Evolutionary conservation across 1,140 invertebrate species (phyloP), one percentile per base, ranked within the genome.

Genomic region (Diploscapter pachys): DNA sequence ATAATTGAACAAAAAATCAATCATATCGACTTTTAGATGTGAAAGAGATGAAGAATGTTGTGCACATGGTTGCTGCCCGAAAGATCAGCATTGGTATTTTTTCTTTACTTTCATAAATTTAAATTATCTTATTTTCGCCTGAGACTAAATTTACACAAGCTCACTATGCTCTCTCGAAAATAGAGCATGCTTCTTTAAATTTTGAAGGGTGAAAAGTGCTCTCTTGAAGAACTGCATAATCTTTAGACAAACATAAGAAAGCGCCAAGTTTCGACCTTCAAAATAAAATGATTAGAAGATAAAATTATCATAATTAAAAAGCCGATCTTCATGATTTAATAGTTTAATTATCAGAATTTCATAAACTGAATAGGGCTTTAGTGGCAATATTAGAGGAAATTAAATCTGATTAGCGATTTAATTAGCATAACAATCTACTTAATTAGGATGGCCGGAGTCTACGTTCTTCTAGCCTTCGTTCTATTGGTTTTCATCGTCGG

Each of bases 11-110:
- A 11, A 5, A 71, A 6, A 8, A 5, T 5, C n/a, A 56, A 68
- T 9, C 13, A 11, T 8, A 54, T 68, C 13, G 5, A 53, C 9
- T 76, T 77, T 74, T 52, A 77, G 76, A 31, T 85, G 83, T 73
- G 84, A 85, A 73, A 83, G 85, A 54, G 65, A 72, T 51, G 79
- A 68, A 51, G 83, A 82, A 53, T 85, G 83, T 67, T 85, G 83
- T 76, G 57, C 75, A 52, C 64, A 79, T 48, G 83, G 83, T 6
- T 85, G 83, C 66, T 85, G 83, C 78, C 83, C 83, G 2, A 85
- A 85, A 63, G 83, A 85, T 76, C 84, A 86, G 68, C 83, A 85
- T 74, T 85, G 83, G 83, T 85, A 66, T 67, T 31, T 63, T 53
- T 57, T 11, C 49, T 9, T n/a, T 48, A 6, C 11, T 73, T 49